Conservation (phyloP, 1,140 invertebrate species). For the Drosophila orosa region DNA sequence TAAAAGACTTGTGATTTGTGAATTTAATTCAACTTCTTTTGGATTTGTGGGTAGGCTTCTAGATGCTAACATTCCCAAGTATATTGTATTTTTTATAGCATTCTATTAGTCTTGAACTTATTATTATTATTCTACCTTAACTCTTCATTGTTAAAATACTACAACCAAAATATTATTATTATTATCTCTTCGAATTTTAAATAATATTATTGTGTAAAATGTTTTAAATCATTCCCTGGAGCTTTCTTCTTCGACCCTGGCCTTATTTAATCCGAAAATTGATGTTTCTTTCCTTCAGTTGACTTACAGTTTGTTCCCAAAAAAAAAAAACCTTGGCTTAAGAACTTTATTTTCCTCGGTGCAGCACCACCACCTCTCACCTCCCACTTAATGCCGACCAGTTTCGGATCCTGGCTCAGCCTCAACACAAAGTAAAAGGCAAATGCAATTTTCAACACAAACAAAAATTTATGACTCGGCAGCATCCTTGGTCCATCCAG, state of each 20-base stretch:
- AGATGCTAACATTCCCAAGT: not conserved
- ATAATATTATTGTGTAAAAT: not conserved
- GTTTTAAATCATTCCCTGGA: too few relatives aligned
- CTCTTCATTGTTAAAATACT: too few relatives aligned
- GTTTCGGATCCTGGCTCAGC: conserved; percentile 39
- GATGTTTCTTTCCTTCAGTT: not conserved
- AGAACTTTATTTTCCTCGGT: conserved; percentile 11
- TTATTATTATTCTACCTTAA: too few relatives aligned
- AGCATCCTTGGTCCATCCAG: conserved; percentile 46
- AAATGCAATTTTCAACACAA: conserved; percentile 82
- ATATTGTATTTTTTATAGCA: not conserved
- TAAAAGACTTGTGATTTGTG: not conserved
- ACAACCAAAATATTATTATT: not conserved
- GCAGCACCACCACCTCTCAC: not conserved
- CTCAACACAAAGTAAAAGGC: conserved; percentile 70
- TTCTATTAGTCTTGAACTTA: too few relatives aligned
- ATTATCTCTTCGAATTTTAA: not conserved
- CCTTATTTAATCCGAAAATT: not conserved
- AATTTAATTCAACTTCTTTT: not conserved
- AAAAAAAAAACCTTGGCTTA: not conserved
- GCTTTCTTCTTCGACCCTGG: not conserved
- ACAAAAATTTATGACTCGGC: conserved; percentile 74
- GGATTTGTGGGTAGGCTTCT: not conserved
- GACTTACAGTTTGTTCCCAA: not conserved
- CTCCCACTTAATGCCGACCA: conserved; percentile 1